A percentile compares a stretch with the other conserved stretches of the same genome.
phyloP scores from a whole-genome alignment of 2,888 invertebrate species.

The Strigamia transsilvanica region DNA sequence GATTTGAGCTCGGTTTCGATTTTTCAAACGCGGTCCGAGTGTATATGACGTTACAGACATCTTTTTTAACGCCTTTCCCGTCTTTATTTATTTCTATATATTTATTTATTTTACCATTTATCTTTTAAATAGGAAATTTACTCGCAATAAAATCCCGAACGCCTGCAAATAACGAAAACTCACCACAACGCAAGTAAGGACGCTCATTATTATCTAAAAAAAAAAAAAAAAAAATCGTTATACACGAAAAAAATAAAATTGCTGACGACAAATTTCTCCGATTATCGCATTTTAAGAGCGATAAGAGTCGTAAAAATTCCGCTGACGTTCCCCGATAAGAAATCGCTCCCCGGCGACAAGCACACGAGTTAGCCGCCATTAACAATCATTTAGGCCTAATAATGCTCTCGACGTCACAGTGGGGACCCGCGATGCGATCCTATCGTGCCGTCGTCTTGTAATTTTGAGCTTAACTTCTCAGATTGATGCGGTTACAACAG shows the following conservation, averaged over 20 bases:
- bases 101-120: not conserved
- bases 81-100: not conserved
- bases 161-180: not conserved
- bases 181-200: not conserved
- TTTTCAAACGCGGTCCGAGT: constrained; percentile 22
- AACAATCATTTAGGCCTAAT: constrained; percentile 30
- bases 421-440: not conserved
- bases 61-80: not conserved
- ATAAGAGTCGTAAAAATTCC: constrained; percentile 26
- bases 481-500: constrained; percentile 5
- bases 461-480: constrained; percentile 20
- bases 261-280: constrained; percentile 2
- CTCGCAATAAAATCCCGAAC: not conserved
- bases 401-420: constrained; percentile 3
- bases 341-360: constrained; percentile 12
- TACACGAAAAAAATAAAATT: not conserved
- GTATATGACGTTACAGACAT: not conserved
- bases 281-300: constrained; percentile 30
- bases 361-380: constrained; percentile 23
- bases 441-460: constrained; percentile 18
- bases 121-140: not conserved
- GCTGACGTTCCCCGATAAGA: constrained; percentile 21
- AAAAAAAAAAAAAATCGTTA: not conserved
- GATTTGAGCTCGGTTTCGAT: constrained; percentile 25
- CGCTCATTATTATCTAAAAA: not conserved